Percentiles rank a stretch among this genome's conserved stretches.
phyloP scores from a whole-genome alignment of 1,140 invertebrate genomes.

The Varroa destructor region DNA sequence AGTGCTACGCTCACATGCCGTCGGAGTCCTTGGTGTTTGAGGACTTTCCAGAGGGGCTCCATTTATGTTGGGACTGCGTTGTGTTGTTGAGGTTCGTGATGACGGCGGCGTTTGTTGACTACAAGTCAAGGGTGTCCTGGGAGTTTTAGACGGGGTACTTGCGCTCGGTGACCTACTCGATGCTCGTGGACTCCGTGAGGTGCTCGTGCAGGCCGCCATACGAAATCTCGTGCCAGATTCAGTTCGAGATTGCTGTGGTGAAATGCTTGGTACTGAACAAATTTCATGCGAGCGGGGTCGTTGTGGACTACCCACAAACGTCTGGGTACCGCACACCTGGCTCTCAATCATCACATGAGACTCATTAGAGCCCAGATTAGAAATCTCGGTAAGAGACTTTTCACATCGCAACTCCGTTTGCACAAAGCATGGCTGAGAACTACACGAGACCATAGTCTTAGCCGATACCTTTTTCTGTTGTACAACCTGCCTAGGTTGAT shows the following conservation, averaged over 20 bases:
- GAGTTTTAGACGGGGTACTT: not conserved
- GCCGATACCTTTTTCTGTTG: not conserved
- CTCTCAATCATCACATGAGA: too few relatives aligned
- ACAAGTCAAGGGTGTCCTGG: not conserved
- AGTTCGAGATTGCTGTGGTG: not conserved
- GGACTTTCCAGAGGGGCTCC: not conserved
- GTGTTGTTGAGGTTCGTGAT: not conserved
- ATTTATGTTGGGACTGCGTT: not conserved
- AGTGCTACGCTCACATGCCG: too few relatives aligned
- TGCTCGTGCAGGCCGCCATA: not conserved
- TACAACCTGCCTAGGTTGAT: too few relatives aligned
- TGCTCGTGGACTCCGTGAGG: not conserved
- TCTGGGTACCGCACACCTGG: too few relatives aligned
- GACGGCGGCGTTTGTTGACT: not conserved
- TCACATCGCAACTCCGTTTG: constrained; percentile 1
- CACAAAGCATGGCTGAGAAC: constrained; percentile 4
- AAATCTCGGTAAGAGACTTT: not conserved
- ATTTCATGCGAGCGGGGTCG: not conserved
- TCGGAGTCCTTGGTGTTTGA: not conserved
- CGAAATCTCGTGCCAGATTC: not conserved
- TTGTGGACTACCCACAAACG: too few relatives aligned
- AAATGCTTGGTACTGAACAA: not conserved
- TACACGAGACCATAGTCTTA: constrained; percentile 2
- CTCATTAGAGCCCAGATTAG: too few relatives aligned
- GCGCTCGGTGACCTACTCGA: not conserved